phyloP scores from a whole-genome alignment of 2,797 vertebrate genomes.

The Numenius phaeopus region DNA sequence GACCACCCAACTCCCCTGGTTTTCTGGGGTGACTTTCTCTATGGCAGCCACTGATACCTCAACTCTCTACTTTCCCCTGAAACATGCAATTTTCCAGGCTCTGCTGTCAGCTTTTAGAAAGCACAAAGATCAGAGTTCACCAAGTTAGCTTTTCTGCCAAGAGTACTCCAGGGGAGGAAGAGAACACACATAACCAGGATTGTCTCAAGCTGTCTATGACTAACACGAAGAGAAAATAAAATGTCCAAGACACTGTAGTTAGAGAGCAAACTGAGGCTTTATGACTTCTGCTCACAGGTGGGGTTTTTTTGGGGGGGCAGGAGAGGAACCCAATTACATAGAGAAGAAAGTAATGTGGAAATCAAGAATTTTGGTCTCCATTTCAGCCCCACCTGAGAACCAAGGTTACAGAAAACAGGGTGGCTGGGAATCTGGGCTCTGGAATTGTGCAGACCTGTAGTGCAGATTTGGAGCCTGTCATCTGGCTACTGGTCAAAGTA shows the following conservation, averaged over 20 bases:
- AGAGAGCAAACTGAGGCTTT: background rate
- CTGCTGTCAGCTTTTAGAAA: background rate
- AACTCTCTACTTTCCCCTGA: background rate
- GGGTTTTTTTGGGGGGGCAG: accelerated
- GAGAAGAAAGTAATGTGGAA: background rate
- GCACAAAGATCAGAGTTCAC: background rate
- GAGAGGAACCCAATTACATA: too few relatives aligned
- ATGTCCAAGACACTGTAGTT: accelerated
- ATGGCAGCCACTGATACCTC: background rate
- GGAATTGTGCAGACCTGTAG: background rate
- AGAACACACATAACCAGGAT: accelerated
- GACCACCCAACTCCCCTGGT: background rate
- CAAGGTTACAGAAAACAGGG: too few relatives aligned
- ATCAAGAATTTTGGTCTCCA: background rate
- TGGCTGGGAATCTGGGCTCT: background rate
- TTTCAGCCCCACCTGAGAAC: background rate
- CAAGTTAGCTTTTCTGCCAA: background rate
- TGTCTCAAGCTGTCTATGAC: background rate
- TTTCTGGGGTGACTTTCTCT: background rate
- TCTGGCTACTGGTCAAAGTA: background rate
- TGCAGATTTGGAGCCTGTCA: background rate
- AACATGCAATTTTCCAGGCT: background rate
- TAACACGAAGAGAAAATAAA: background rate
- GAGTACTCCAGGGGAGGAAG: background rate
- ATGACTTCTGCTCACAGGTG: background rate